These are phyloP conservation scores for Temnothorax rugatulus DNA, from an alignment of 2,888 invertebrate species.

Conservation along the genomic window DNA sequence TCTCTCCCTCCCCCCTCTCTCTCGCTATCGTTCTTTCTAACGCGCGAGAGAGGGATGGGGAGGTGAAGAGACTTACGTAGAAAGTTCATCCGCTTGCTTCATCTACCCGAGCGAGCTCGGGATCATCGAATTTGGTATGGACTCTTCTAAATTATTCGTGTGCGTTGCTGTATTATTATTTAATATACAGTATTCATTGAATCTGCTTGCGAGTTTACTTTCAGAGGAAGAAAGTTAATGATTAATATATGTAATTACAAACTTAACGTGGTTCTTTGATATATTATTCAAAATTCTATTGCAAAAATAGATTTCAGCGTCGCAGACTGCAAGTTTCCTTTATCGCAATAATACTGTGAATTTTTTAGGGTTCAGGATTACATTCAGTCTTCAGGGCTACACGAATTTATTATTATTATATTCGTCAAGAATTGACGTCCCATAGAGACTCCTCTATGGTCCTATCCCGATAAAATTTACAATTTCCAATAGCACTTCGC, in stretches of 20 bases:
- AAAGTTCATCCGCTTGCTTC: conserved; percentile 33
- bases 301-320: not conserved
- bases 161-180: not conserved
- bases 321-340: not conserved
- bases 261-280: not conserved
- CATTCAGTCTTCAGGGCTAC: not conserved
- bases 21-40: conserved; percentile 18
- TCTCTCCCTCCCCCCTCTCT: not conserved
- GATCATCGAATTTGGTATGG: conserved; percentile 1
- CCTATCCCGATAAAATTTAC: conserved; percentile 35
- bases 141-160: not conserved
- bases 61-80: conserved; percentile 27
- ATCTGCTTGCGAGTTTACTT: not conserved
- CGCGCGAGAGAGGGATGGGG: conserved; percentile 4
- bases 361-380: not conserved
- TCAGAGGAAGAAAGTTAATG: not conserved
- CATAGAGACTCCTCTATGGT: not conserved
- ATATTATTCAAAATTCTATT: not conserved
- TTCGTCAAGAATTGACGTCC: conserved; percentile 27
- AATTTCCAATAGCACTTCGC: conserved; percentile 46
- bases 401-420: conserved; percentile 40
- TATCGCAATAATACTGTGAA: not conserved
- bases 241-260: not conserved
- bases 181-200: not conserved
- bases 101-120: not conserved